These are phyloP conservation scores for Gymnoscopelus microlampas DNA, from an alignment of 2,797 vertebrate genomes.

Conservation along the genomic window DNA sequence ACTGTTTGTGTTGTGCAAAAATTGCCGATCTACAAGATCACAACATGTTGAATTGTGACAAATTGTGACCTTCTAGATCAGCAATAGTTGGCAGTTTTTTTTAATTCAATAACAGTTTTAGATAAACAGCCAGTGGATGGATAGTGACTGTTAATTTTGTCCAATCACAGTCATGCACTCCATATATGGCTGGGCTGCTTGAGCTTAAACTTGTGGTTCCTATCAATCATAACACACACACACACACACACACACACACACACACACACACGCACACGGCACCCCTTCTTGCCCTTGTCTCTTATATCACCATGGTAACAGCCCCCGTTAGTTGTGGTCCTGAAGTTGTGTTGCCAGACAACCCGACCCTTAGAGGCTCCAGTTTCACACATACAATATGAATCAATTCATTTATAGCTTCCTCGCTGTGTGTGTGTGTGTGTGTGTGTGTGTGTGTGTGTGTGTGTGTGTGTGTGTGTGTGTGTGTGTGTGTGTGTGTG, in stretches of 20 bases:
- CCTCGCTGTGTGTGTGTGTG: constrained; percentile 13
- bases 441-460: neutral
- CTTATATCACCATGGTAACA: constrained; percentile 34
- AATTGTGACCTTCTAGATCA: too few relatives aligned
- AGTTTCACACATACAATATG: constrained; percentile 55
- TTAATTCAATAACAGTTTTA: neutral
- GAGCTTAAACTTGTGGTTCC: constrained; percentile 32
- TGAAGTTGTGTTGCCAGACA: constrained; percentile 53
- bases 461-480: neutral
- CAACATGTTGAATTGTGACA: too few relatives aligned
- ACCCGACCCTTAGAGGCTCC: constrained; percentile 38
- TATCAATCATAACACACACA: constrained; percentile 50
- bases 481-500: neutral
- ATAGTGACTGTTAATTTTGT: constrained; percentile 36
- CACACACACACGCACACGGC: constrained; percentile 5
- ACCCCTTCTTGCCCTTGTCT: constrained; percentile 16
- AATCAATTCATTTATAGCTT: constrained; percentile 36
- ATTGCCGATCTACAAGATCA: too few relatives aligned
- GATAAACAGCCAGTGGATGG: constrained; percentile 23
- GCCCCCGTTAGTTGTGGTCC: constrained; percentile 60
- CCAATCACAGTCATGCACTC: constrained; percentile 25
- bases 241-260: constrained; percentile 14
- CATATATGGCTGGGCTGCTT: constrained; percentile 42
- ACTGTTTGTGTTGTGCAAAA: neutral
- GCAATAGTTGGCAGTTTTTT: too few relatives aligned